Conservation (phyloP, 2,888 invertebrate genomes). For the Xestia rhomboidea region DNA sequence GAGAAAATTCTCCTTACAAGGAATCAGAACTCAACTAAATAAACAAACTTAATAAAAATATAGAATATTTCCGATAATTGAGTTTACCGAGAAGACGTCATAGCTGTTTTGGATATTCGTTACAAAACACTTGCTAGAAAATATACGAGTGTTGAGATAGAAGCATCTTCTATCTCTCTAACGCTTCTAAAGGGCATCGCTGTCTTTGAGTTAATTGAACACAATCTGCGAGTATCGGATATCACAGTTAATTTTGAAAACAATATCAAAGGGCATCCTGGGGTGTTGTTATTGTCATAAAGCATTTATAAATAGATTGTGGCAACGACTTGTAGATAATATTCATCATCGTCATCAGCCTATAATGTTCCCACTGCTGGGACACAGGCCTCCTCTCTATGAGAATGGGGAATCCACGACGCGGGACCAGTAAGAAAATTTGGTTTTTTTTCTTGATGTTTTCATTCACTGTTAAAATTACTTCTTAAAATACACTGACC, state of each 20-base stretch:
- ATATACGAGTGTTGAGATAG: background rate
- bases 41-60: constrained; percentile 37
- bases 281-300: constrained; percentile 4
- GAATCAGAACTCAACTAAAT: background rate
- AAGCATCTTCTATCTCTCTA: background rate
- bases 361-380: too few species aligned
- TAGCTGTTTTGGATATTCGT: constrained; percentile 26
- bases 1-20: background rate
- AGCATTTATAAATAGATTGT: background rate
- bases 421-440: too few species aligned
- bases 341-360: too few species aligned
- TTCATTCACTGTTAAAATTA: too few species aligned
- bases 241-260: constrained; percentile 16
- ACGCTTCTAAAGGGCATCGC: background rate
- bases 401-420: too few species aligned
- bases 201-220: constrained; percentile 29
- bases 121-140: background rate
- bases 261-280: background rate
- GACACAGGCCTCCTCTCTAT: too few species aligned
- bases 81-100: constrained; percentile 18
- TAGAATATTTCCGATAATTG: constrained; percentile 47
- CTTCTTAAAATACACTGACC: too few species aligned
- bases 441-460: too few species aligned
- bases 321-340: background rate
- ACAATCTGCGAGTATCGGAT: constrained; percentile 13